Conservation (phyloP, 2,888 invertebrate genomes). For the Phlogophora meticulosa region DNA sequence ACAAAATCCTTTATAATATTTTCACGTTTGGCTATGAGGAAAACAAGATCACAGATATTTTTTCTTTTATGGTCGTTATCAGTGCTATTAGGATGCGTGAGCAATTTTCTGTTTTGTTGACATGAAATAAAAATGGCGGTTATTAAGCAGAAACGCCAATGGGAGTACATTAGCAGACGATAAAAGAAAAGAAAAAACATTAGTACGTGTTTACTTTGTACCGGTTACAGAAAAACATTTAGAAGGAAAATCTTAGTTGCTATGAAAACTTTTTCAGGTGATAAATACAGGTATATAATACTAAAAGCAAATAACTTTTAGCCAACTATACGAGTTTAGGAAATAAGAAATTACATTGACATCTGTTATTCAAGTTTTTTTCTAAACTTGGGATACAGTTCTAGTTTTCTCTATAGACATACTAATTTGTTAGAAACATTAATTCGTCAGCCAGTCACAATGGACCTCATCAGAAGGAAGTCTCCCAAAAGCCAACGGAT, state of each 20-base stretch:
- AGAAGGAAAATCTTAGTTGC: too few species aligned
- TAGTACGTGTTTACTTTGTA: background rate
- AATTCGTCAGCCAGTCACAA: too few species aligned
- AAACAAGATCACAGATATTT: slow-evolving; percentile 4
- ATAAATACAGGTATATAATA: background rate
- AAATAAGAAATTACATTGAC: background rate
- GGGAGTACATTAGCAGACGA: background rate
- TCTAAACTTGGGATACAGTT: background rate
- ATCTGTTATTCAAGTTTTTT: background rate
- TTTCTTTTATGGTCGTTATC: slow-evolving; percentile 4
- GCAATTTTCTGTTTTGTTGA: slow-evolving; percentile 8
- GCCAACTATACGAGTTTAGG: background rate
- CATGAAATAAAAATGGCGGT: slow-evolving; percentile 11
- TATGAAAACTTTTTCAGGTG: background rate
- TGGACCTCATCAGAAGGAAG: too few species aligned
- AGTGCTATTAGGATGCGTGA: background rate
- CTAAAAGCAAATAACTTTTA: background rate
- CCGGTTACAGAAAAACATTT: slow-evolving; percentile 1
- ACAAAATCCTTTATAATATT: background rate
- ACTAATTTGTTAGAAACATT: too few species aligned
- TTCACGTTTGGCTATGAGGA: background rate
- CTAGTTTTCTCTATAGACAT: too few species aligned
- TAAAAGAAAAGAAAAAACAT: background rate
- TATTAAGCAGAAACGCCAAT: background rate
- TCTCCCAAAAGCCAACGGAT: too few species aligned